Base-by-base conservation (phyloP, 1,140 invertebrate species). In the Euwallacea fornicatus region DNA sequence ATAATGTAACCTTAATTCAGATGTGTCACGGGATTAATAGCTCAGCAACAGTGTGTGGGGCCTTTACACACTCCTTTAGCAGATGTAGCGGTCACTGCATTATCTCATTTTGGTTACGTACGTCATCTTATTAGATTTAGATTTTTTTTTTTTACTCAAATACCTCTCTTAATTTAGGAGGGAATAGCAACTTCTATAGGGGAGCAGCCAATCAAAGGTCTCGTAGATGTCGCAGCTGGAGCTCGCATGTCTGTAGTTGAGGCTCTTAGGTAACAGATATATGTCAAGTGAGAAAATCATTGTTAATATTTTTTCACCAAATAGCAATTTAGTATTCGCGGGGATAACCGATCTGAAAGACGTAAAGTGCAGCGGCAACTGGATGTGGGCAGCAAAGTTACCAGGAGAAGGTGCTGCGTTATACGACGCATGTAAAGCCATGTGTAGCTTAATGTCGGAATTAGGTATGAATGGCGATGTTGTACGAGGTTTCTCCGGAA, bases 351-450 rank as follows among this genome's bases (percentile, higher is more conserved):
- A 88, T 76, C 77, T 98, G 21, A 88, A 90, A 80, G 96, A 98
- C 83, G 89, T 98, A 7, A 98, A 98, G 84, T 98, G 96, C 79
- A 97, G 94, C 71, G 97, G 93, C 4, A 99, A 99, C 83, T 99
- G 97, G 97, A 99, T 99, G 97, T 99, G 97, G 97, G 89, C 96
- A 4, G 96, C 96, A 7, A 98, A 98, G 84, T 84, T 97, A 11
- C 88, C 91, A 0, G 94, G 92, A 0, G 96, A 98, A 83, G 97
- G 97, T 6, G 93, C 91, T 13, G 87, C 89, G 44, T 83, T 99
- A 33, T 93, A 91, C 72, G 89, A 91, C 60, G 94, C 97, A 2
- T 98, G 96, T 79, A 80, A 84, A 50, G 93, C 95, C 10, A 93
- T 98, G 88, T 97, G 95, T 81, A 81, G 84, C 0, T 82, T 96